Evolutionary conservation across 2,113 vertebrate genomes (phyloP).

Genomic region (Rhinolophus ferrumequinum): DNA sequence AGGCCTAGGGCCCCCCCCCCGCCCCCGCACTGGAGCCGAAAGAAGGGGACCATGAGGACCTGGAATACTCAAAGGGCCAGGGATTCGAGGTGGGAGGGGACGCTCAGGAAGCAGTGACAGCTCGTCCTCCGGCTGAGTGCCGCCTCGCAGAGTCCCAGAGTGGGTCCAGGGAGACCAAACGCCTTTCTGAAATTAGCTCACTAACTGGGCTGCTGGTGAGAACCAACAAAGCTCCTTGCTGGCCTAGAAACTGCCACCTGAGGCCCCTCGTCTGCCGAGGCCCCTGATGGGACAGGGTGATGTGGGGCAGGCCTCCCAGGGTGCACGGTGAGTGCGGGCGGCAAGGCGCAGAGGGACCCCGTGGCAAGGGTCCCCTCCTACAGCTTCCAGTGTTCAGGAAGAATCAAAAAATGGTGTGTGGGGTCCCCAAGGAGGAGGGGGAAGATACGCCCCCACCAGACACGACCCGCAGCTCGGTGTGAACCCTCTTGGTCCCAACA

Average conservation of each 20-base stretch:
- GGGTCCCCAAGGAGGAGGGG: neutral
- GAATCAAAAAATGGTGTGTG: neutral
- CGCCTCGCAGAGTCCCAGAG: neutral
- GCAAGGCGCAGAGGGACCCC: neutral
- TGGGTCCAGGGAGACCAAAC: neutral
- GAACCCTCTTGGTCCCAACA: no score
- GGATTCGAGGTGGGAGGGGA: neutral
- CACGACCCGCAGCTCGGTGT: neutral
- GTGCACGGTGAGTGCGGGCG: no score
- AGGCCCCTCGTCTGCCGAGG: neutral
- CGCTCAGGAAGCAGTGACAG: neutral
- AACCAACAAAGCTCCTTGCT: neutral
- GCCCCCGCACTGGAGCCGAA: neutral
- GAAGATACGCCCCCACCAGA: neutral
- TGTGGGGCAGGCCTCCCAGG: neutral
- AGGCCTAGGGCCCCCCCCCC: neutral
- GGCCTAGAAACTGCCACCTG: conserved; percentile 62
- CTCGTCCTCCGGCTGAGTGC: neutral
- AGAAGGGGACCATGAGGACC: fast-evolving
- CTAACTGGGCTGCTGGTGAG: conserved; percentile 53
- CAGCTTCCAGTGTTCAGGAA: neutral
- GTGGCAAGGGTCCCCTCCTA: neutral
- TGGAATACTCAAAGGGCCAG: neutral
- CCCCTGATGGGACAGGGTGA: neutral
- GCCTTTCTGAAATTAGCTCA: conserved; percentile 60